Percentiles rank a stretch among this genome's conserved stretches.
Conservation (phyloP, 1,140 invertebrate species). For the Drosophila murphyi region DNA sequence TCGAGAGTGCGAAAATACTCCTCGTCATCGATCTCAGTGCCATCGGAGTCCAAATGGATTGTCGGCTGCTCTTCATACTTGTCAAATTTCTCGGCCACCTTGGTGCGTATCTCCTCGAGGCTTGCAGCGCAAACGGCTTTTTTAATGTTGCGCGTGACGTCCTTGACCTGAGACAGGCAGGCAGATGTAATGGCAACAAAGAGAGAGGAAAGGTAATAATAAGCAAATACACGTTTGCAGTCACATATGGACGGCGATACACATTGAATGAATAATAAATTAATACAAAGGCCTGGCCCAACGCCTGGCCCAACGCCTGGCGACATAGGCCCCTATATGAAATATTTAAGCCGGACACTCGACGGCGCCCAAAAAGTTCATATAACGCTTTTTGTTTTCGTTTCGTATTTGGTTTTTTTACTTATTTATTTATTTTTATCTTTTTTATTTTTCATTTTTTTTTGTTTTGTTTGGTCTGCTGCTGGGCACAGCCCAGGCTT, state of each 20-base stretch:
- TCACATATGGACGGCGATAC: conserved; percentile 48
- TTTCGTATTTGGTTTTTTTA: background rate
- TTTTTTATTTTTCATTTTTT: background rate
- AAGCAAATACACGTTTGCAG: conserved; percentile 61
- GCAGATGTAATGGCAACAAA: conserved; percentile 1
- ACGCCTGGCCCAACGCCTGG: background rate
- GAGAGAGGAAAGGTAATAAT: conserved; percentile 48
- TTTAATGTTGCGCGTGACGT: conserved; percentile 90
- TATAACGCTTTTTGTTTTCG: background rate
- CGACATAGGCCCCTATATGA: conserved; percentile 37
- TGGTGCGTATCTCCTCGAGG: conserved; percentile 89
- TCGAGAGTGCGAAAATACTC: conserved; percentile 94
- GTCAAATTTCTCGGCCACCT: conserved; percentile 89
- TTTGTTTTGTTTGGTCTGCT: conserved; percentile 6
- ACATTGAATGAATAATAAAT: conserved; percentile 76
- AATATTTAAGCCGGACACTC: conserved; percentile 62
- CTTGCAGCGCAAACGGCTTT: conserved; percentile 92
- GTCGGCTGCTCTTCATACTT: conserved; percentile 87
- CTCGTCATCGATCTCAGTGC: conserved; percentile 94
- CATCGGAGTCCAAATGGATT: conserved; percentile 92
- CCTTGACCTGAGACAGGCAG: conserved; percentile 83
- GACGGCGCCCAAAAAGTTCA: conserved; percentile 36
- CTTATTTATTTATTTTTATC: background rate
- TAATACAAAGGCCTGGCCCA: conserved; percentile 49
- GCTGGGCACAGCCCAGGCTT: conserved; percentile 9